Evolutionary conservation across 2,888 invertebrate species (phyloP).

Genomic region (Dione juno): DNA sequence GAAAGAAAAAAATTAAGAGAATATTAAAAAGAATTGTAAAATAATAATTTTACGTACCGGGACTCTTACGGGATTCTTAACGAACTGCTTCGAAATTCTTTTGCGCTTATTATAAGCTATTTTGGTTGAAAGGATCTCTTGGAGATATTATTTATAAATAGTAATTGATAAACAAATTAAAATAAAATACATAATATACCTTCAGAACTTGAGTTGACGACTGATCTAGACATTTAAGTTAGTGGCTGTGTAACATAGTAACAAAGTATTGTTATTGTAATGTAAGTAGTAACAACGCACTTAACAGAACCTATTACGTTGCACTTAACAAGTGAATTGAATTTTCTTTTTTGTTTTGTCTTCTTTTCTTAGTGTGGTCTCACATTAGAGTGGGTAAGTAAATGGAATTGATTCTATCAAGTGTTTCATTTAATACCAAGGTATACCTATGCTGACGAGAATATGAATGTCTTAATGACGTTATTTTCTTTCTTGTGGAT

Average conservation of each 20-base stretch:
- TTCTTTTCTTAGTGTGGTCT: neutral
- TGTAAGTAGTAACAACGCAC: conserved; percentile 18
- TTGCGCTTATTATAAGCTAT: too few species aligned
- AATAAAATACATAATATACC: neutral
- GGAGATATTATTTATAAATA: too few species aligned
- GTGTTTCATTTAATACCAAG: too few species aligned
- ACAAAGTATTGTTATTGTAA: conserved; percentile 6
- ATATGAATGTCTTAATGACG: too few species aligned
- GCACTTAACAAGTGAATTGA: conserved; percentile 40
- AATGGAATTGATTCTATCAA: neutral
- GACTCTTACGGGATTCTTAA: too few species aligned
- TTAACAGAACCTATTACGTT: conserved; percentile 38
- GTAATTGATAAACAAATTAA: neutral
- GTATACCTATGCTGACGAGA: too few species aligned
- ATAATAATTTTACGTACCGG: too few species aligned
- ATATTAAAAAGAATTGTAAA: too few species aligned
- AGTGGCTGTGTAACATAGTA: neutral
- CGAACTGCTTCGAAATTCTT: too few species aligned
- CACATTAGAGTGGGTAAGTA: neutral
- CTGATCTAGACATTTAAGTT: conserved; percentile 3
- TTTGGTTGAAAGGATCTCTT: too few species aligned
- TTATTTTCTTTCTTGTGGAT: too few species aligned
- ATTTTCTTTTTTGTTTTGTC: conserved; percentile 3
- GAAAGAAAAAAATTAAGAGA: too few species aligned
- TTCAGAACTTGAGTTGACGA: conserved; percentile 7